These are phyloP conservation scores for Drosophila pectinifera DNA, from an alignment of 1,140 invertebrate species.

Conservation along the genomic window DNA sequence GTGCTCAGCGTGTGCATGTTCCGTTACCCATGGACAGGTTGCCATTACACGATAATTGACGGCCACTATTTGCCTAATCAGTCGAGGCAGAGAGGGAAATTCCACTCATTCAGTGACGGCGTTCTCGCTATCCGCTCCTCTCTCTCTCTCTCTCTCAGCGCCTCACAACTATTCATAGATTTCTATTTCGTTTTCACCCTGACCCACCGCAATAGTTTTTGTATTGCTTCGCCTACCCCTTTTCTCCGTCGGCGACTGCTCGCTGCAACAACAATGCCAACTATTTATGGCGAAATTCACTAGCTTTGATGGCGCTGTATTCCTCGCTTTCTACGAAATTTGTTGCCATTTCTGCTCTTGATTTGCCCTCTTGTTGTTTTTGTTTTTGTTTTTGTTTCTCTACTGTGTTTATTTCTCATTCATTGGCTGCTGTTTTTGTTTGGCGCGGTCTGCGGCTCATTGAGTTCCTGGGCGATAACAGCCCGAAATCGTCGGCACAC, in stretches of 20 bases:
- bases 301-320: constrained; percentile 28
- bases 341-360: constrained; percentile 34
- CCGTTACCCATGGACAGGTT: not conserved
- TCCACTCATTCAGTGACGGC: constrained; percentile 42
- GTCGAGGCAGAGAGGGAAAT: constrained; percentile 19
- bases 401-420: constrained; percentile 33
- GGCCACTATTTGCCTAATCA: constrained; percentile 52
- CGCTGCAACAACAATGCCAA: constrained; percentile 56
- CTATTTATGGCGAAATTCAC: constrained; percentile 75
- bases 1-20: constrained; percentile 1
- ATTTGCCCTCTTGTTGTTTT: constrained; percentile 42
- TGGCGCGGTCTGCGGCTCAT: constrained; percentile 56
- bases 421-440: constrained; percentile 14
- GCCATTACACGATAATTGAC: constrained; percentile 27
- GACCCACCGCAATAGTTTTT: constrained; percentile 82
- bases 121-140: constrained; percentile 17
- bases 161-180: constrained; percentile 78
- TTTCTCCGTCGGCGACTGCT: constrained; percentile 45
- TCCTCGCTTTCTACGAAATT: constrained; percentile 61
- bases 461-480: constrained; percentile 68
- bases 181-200: constrained; percentile 81
- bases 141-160: constrained; percentile 9
- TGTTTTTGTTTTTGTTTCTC: constrained; percentile 28
- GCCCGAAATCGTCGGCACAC: constrained; percentile 37
- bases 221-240: constrained; percentile 66